Evolutionary conservation across 2,797 vertebrate species (phyloP).

Genomic region (Pipistrellus pipistrellus): DNA sequence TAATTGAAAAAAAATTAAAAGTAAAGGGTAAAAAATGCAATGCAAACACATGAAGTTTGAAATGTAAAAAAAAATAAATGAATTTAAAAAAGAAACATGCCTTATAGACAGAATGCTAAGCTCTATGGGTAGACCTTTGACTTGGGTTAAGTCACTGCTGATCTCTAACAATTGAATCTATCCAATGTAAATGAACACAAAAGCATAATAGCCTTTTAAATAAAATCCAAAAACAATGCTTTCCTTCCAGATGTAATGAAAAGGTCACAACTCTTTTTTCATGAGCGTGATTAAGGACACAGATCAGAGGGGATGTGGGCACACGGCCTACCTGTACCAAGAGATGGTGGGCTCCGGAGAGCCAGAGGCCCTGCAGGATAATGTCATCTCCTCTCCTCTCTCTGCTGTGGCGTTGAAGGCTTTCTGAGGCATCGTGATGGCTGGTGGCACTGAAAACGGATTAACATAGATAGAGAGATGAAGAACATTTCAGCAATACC

Average conservation of each 20-base stretch:
- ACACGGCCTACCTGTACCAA: conserved; percentile 94
- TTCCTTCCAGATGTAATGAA: background rate
- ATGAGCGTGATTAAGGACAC: background rate
- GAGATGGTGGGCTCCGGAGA: conserved; percentile 95
- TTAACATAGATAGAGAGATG: background rate
- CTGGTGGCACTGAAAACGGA: conserved; percentile 93
- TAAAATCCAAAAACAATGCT: background rate
- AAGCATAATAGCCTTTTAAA: background rate
- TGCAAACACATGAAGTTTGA: background rate
- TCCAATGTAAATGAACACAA: background rate
- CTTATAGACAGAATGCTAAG: background rate
- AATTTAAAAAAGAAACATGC: background rate
- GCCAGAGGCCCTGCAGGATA: conserved; percentile 95
- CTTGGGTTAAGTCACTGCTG: background rate
- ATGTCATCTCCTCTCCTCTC: conserved; percentile 94
- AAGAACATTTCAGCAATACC: background rate
- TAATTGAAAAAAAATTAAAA: background rate
- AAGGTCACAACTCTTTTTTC: background rate
- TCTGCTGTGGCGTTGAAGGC: conserved; percentile 98
- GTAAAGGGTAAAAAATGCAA: background rate
- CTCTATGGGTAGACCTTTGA: rapidly evolving
- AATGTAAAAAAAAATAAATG: background rate
- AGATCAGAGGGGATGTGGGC: rapidly evolving
- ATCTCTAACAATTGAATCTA: background rate
- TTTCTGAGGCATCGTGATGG: conserved; percentile 93